Percentiles rank a stretch among this genome's conserved stretches.
phyloP scores from a whole-genome alignment of 1,140 invertebrate species.

The Brachystomella parvula region DNA sequence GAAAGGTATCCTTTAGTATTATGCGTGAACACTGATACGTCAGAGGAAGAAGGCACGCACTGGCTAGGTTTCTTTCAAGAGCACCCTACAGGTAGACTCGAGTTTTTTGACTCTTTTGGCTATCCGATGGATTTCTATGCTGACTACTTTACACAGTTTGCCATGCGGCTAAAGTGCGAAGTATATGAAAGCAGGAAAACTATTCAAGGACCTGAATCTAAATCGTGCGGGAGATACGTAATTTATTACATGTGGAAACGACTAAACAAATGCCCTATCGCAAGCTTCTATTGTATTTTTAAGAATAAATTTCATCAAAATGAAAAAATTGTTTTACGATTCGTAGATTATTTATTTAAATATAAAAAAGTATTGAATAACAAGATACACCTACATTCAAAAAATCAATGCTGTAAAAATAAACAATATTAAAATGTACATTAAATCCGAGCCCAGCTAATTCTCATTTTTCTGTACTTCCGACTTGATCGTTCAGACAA shows the following conservation, averaged over 20 bases:
- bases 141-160: conserved; percentile 13
- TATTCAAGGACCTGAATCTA: neutral
- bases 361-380: neutral
- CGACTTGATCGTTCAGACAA: neutral
- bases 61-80: conserved; percentile 24
- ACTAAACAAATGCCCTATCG: neutral
- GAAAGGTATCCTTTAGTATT: conserved; percentile 4
- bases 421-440: neutral
- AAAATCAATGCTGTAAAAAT: conserved; percentile 2
- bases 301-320: neutral
- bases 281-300: conserved; percentile 1
- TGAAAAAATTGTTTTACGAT: conserved; percentile 10
- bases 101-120: conserved; percentile 17
- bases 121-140: neutral
- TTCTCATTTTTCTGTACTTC: neutral
- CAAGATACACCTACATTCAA: neutral
- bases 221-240: conserved; percentile 11
- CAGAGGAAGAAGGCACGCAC: conserved; percentile 10
- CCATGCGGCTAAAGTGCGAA: neutral
- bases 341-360: conserved; percentile 13
- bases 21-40: conserved; percentile 14
- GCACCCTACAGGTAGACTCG: neutral
- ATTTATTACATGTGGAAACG: conserved; percentile 13
- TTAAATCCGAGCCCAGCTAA: neutral
- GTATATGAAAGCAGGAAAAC: neutral